Base-by-base conservation (phyloP, 2,888 invertebrate genomes). In the Lysandra bellargus region DNA sequence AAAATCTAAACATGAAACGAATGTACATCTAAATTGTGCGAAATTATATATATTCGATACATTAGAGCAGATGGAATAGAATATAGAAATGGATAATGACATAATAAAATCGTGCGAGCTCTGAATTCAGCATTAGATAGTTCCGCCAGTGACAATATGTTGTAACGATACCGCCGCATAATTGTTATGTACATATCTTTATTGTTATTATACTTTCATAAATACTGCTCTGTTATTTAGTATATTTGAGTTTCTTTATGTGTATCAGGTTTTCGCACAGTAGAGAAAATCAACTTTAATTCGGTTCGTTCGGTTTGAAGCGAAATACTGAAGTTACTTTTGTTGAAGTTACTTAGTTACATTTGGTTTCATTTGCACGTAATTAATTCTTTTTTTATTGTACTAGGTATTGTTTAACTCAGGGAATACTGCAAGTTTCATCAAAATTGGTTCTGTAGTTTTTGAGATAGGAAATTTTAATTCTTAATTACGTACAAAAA, bases 51-150 rank as follows among this genome's bases (percentile, higher is more conserved):
- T 30, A 64, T 64, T 30, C 64, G 64, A 64, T 64, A 64, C 64
- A 64, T 64, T 64, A 64, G 7, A 9, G 64, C 64, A 64, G 64
- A 69, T 69, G 12, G 33, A 69, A 69, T 69, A 37, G 14, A 69
- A 69, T 69, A 37, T 69, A 64, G 64, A 64, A 64, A 64, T 69
- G 69, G 69, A 64, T 69, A 69, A 69, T 37, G 69, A 33, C 17
- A 17, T 69, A 69, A 69, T 37, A 33, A 33, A 69, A 69, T 64
- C 64, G 64, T 12, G 23, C 61, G 64, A 14, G 33, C 33, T 69
- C 69, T 37, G 69, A 33, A 37, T 30, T 61, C 61, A 61, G 7
- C 61, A 61, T 61, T 12, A 69, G 64, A 69, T 61, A 61, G 61
- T 64, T 64, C 30, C n/a, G 23, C 7, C 23, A 9, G 14, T 37